These are phyloP conservation scores for Pseudanteris insignis DNA, from an alignment of 2,888 invertebrate genomes.

Conservation along the genomic window DNA sequence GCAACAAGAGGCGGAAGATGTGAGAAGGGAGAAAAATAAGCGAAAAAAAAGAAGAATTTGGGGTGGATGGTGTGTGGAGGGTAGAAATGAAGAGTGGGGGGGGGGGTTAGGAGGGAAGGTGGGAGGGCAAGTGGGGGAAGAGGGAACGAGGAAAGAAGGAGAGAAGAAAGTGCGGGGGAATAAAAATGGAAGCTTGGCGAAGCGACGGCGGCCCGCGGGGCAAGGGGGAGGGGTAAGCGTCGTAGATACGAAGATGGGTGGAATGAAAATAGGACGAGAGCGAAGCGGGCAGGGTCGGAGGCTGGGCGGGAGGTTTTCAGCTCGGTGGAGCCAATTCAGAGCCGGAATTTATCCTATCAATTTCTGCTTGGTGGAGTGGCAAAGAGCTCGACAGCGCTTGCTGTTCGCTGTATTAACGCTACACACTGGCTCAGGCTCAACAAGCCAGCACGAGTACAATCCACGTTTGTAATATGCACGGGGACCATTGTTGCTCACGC, in stretches of 20 bases:
- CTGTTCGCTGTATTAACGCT: slow-evolving; percentile 65
- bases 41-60: no score
- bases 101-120: slow-evolving; percentile 14
- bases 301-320: slow-evolving; percentile 66
- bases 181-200: slow-evolving; percentile 17
- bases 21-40: slow-evolving; percentile 12
- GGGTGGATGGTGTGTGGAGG: no score
- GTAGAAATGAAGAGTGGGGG: slow-evolving; percentile 2
- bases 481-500: slow-evolving; percentile 54
- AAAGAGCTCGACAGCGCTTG: slow-evolving; percentile 69
- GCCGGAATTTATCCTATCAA: slow-evolving; percentile 74
- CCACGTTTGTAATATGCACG: slow-evolving; percentile 53
- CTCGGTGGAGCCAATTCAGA: slow-evolving; percentile 72
- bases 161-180: neutral
- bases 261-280: slow-evolving; percentile 41
- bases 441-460: slow-evolving; percentile 53
- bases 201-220: no score
- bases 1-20: no score
- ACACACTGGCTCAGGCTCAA: slow-evolving; percentile 58
- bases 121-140: slow-evolving; percentile 23
- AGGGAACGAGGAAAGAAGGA: slow-evolving; percentile 30
- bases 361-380: slow-evolving; percentile 73
- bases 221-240: slow-evolving; percentile 29
- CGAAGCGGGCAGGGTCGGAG: slow-evolving; percentile 40
- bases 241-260: slow-evolving; percentile 41